phyloP scores from a whole-genome alignment of 2,113 vertebrate genomes.

The Origma solitaria region DNA sequence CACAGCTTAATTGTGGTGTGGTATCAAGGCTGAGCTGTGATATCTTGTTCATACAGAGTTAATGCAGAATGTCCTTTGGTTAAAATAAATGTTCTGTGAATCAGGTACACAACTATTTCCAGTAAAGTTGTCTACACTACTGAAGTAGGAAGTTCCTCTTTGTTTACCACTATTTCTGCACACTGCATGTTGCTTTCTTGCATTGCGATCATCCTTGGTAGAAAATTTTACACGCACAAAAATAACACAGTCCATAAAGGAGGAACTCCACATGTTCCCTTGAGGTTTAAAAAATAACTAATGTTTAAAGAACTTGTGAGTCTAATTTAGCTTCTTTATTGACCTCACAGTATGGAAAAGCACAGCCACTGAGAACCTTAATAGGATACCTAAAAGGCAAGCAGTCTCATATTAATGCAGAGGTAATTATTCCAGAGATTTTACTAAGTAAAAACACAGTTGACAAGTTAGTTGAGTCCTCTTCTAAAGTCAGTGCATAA shows the following conservation, averaged over 20 bases:
- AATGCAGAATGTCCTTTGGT: constrained; percentile 34
- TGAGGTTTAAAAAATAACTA: neutral
- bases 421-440: neutral
- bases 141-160: constrained; percentile 67
- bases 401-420: constrained; percentile 19
- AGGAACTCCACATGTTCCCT: neutral
- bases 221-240: neutral
- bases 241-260: neutral
- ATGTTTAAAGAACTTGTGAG: neutral
- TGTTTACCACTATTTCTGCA: constrained; percentile 65
- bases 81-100: constrained; percentile 55
- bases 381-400: neutral
- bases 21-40: constrained; percentile 34
- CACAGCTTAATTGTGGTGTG: constrained; percentile 46
- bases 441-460: neutral
- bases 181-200: constrained; percentile 47
- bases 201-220: neutral
- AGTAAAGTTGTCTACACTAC: constrained; percentile 69
- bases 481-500: neutral
- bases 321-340: neutral
- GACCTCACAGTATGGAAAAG: neutral
- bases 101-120: constrained; percentile 52
- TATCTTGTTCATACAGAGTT: constrained; percentile 16
- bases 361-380: constrained; percentile 26
- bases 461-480: neutral